A percentile compares a stretch with the other conserved stretches of the same genome.
Conservation (phyloP, 2,888 invertebrate genomes). For the Julus scanicus region DNA sequence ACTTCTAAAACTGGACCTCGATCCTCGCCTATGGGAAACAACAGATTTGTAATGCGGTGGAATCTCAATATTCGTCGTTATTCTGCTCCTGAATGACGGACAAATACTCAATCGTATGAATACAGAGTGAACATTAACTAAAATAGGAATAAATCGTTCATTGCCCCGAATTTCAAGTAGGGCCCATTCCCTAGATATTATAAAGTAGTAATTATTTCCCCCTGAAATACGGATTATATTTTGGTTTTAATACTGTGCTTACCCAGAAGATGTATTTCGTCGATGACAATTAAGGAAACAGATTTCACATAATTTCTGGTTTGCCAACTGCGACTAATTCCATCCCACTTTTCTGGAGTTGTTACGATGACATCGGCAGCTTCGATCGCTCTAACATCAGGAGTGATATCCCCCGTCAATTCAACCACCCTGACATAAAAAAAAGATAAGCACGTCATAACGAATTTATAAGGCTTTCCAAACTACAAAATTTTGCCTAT, state of each 20-base stretch:
- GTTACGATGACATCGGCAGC: conserved; percentile 94
- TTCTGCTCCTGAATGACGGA: too few relatives aligned
- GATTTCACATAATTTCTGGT: conserved; percentile 90
- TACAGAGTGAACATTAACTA: too few relatives aligned
- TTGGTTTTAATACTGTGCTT: conserved; percentile 63
- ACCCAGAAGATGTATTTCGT: conserved; percentile 97
- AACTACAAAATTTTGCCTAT: too few relatives aligned
- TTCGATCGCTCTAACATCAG: conserved; percentile 85
- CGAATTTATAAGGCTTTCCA: too few relatives aligned
- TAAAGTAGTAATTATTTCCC: not conserved
- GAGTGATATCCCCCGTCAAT: conserved; percentile 92
- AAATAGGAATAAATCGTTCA: too few relatives aligned
- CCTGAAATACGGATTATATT: not conserved
- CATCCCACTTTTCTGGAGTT: conserved; percentile 99
- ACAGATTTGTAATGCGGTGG: too few relatives aligned
- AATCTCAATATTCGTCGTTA: too few relatives aligned
- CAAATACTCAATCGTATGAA: too few relatives aligned
- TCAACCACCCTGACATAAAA: conserved; percentile 80
- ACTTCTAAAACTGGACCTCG: conserved; percentile 83
- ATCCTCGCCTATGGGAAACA: conserved; percentile 68
- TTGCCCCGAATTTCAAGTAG: too few relatives aligned
- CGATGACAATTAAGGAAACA: conserved; percentile 93
- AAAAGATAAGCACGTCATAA: too few relatives aligned
- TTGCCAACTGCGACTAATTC: conserved; percentile 98
- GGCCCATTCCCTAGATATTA: too few relatives aligned